A percentile compares a stretch with the other conserved stretches of the same genome.
Evolutionary conservation across 2,113 vertebrate genomes (phyloP).

Genomic region (Onychostoma macrolepis): DNA sequence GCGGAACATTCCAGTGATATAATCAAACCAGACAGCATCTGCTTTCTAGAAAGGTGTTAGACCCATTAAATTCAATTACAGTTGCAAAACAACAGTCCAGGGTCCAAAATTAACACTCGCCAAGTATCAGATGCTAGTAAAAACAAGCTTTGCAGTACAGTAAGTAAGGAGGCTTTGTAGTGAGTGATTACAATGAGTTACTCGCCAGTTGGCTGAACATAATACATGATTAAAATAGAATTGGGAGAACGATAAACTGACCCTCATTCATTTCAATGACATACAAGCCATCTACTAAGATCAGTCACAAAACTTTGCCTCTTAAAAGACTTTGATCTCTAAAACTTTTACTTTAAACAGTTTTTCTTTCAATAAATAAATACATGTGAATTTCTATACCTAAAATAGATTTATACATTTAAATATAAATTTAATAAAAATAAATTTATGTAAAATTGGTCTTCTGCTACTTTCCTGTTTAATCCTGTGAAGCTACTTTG

Average conservation of each 20-base stretch:
- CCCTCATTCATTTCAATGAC: constrained; percentile 1
- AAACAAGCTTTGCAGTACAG: constrained; percentile 19
- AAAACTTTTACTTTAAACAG: background rate
- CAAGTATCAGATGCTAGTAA: background rate
- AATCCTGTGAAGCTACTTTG: too few relatives aligned
- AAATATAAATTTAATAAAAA: too few relatives aligned
- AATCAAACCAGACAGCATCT: constrained; percentile 8
- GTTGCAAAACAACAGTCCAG: background rate
- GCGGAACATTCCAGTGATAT: background rate
- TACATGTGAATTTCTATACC: background rate
- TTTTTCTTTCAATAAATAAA: background rate
- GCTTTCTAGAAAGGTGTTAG: constrained; percentile 20
- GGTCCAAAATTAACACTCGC: background rate
- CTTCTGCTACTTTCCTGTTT: too few relatives aligned
- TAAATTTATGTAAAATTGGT: background rate
- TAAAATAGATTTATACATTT: background rate
- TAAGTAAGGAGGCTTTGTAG: background rate
- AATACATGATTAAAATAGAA: constrained; percentile 1
- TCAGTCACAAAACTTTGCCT: background rate
- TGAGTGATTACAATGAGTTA: background rate
- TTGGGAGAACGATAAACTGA: background rate
- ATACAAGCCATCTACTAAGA: background rate
- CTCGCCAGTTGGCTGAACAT: background rate
- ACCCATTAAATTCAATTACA: background rate
- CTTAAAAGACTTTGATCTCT: background rate